Conservation (phyloP, 1,140 invertebrate genomes). For the Agrilus planipennis region DNA sequence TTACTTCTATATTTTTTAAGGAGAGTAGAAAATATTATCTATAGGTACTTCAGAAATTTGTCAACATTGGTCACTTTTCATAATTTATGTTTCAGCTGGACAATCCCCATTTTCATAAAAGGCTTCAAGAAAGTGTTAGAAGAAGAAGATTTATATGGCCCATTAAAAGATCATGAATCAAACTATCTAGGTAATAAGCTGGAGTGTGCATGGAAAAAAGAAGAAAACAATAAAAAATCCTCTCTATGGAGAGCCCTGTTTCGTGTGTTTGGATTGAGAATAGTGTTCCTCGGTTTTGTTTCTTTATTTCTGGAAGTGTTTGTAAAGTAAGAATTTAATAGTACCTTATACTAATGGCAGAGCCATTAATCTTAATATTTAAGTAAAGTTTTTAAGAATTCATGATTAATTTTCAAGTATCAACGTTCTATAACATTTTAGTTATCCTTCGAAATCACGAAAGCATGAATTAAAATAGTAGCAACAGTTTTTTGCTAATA, state of each 20-base stretch:
- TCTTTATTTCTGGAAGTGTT: constrained; percentile 40
- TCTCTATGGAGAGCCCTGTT: constrained; percentile 30
- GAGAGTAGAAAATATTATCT: too few species aligned
- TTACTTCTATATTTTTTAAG: too few species aligned
- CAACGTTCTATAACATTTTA: too few species aligned
- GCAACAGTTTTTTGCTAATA: too few species aligned
- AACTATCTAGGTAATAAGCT: constrained; percentile 13
- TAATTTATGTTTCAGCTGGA: constrained; percentile 21
- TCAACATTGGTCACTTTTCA: too few species aligned
- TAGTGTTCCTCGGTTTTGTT: constrained; percentile 36
- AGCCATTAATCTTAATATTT: too few species aligned
- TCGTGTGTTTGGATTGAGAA: constrained; percentile 29
- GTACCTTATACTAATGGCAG: too few species aligned
- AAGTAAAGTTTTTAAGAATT: too few species aligned
- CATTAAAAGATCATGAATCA: constrained; percentile 16
- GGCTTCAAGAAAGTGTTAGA: constrained; percentile 19
- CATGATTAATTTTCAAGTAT: too few species aligned
- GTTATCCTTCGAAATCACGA: too few species aligned
- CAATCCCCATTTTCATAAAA: constrained; percentile 16
- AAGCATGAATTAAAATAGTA: too few species aligned
- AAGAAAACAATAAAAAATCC: constrained; percentile 21
- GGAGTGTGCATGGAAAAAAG: constrained; percentile 19
- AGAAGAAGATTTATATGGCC: constrained; percentile 22
- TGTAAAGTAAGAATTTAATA: constrained; percentile 36
- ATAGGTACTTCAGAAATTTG: too few species aligned